Evolutionary conservation across 92 coral and sea anemone species (phyloP).

Genomic region (Phymanthus crucifer): DNA sequence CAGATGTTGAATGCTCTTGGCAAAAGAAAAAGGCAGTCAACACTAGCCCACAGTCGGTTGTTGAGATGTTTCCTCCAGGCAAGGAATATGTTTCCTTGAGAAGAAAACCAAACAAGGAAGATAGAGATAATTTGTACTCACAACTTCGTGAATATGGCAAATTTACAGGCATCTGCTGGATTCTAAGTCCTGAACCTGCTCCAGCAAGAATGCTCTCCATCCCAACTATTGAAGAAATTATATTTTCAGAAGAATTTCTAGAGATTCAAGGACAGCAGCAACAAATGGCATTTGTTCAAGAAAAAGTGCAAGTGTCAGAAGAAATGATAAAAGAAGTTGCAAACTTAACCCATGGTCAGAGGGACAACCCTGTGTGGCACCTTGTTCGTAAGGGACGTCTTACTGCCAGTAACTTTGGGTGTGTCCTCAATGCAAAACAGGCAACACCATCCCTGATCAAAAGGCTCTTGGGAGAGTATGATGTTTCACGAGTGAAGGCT

Average conservation of each 20-base stretch:
- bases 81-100: constrained; percentile 16
- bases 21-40: constrained; percentile 8
- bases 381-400: constrained; percentile 37
- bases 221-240: constrained; percentile 32
- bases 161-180: constrained; percentile 53
- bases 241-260: constrained; percentile 31
- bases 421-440: constrained; percentile 39
- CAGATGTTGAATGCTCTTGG: constrained; percentile 49
- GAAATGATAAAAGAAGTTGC: not conserved
- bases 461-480: constrained; percentile 47
- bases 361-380: constrained; percentile 37
- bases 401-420: constrained; percentile 52
- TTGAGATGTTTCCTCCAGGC: constrained; percentile 27
- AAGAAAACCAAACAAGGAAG: constrained; percentile 26
- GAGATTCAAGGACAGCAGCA: constrained; percentile 7
- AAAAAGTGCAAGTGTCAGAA: not conserved
- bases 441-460: constrained; percentile 43
- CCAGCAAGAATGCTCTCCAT: constrained; percentile 10
- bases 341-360: too few species aligned
- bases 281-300: not conserved
- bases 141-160: constrained; percentile 29
- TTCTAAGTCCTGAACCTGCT: constrained; percentile 48
- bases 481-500: constrained; percentile 42
- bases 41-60: not conserved
- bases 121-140: not conserved